Conservation (phyloP, 2,797 vertebrate genomes). For the Thripadectes ignobilis region DNA sequence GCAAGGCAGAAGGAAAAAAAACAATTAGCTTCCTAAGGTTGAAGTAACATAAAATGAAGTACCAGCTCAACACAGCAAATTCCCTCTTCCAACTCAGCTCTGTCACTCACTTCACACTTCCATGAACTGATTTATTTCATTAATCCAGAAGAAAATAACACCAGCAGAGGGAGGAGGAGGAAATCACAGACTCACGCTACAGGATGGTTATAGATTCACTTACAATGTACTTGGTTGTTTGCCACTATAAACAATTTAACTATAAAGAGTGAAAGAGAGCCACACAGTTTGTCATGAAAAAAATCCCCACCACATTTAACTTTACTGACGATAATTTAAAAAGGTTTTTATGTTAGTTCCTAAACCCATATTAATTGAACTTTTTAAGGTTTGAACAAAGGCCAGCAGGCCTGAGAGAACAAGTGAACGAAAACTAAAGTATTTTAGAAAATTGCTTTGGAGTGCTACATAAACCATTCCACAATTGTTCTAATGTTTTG, state of each 20-base stretch:
- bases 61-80: not conserved
- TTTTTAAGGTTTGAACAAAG: not conserved
- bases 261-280: not conserved
- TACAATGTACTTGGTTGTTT: not conserved
- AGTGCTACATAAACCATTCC: not conserved
- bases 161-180: not conserved
- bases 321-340: not conserved
- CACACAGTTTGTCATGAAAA: not conserved
- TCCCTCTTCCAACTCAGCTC: not conserved
- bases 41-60: not conserved
- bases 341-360: not conserved
- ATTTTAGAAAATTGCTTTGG: not conserved
- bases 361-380: not conserved
- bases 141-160: not conserved
- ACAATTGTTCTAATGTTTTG: not conserved
- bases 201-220: not conserved
- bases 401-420: not conserved
- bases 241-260: not conserved
- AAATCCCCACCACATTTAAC: not conserved
- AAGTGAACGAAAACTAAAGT: not conserved
- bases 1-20: not conserved
- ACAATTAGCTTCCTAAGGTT: not conserved
- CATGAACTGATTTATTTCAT: not conserved
- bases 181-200: not conserved
- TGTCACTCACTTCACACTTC: not conserved